Percentiles rank a stretch among this genome's conserved stretches.
Conservation (phyloP, 2,888 invertebrate genomes). For the Ornithoptera alexandrae region DNA sequence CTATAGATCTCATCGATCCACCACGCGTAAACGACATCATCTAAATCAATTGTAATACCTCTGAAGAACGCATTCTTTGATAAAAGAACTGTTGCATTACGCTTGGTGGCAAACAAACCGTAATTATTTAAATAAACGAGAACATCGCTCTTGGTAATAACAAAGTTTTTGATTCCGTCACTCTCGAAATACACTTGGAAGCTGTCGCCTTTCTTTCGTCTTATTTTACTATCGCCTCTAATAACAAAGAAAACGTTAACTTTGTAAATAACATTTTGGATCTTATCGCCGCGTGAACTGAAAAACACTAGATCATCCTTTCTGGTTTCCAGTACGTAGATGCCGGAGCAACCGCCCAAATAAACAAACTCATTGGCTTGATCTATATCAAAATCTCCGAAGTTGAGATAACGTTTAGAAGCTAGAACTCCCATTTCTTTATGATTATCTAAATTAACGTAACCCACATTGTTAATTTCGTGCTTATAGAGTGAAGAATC, state of each 20-base stretch:
- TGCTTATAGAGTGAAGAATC: slow-evolving; percentile 59
- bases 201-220: slow-evolving; percentile 55
- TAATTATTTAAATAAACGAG: slow-evolving; percentile 53
- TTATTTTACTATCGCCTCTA: slow-evolving; percentile 49
- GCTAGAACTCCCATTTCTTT: slow-evolving; percentile 44
- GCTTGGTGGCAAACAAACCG: slow-evolving; percentile 58
- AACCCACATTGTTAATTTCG: slow-evolving; percentile 65
- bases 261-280: slow-evolving; percentile 57
- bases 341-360: slow-evolving; percentile 63
- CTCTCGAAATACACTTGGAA: slow-evolving; percentile 52
- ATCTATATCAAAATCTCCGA: slow-evolving; percentile 65
- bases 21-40: slow-evolving; percentile 62
- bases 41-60: slow-evolving; percentile 60
- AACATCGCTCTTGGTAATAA: slow-evolving; percentile 57
- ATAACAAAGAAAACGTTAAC: slow-evolving; percentile 58
- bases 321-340: slow-evolving; percentile 51
- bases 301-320: slow-evolving; percentile 48
- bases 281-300: slow-evolving; percentile 60
- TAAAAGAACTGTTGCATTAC: slow-evolving; percentile 43
- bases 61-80: slow-evolving; percentile 63
- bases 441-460: slow-evolving; percentile 52
- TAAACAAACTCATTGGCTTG: slow-evolving; percentile 59
- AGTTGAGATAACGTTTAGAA: slow-evolving; percentile 51
- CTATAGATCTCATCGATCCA: slow-evolving; percentile 69
- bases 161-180: slow-evolving; percentile 54